Evolutionary conservation across 2,888 invertebrate species (phyloP), one percentile per base, ranked within the genome.

Genomic region (Raillietiella orientalis): DNA sequence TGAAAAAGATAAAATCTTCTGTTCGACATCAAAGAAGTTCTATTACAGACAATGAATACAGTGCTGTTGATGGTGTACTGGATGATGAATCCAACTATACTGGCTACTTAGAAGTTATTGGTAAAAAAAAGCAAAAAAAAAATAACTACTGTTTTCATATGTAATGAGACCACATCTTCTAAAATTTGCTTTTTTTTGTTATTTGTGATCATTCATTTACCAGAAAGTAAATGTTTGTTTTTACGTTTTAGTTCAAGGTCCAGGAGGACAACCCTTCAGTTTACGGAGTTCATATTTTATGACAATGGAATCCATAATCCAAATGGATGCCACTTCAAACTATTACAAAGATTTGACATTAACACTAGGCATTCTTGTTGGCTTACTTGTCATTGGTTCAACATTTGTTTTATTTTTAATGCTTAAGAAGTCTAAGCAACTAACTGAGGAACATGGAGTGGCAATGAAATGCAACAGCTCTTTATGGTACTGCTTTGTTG

Each of bases 1-100:
- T 24, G 24, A 14, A 24, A 29, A 13, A 19, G n/a, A n/a, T 19
- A n/a, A n/a, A n/a, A 8, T 6, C 19, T n/a, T 8, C n/a, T n/a
- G n/a, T 6, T 8, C 6, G 19, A 19, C 19, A 19, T n/a, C 8
- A 17, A 28, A 19, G 30, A 28, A 9, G 15, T 28, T 28, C 13
- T 21, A 12, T 11, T 22, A 12, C 11, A 3, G 55, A 53, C 30
- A n/a, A n/a, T n/a, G n/a, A n/a, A n/a, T n/a, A n/a, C n/a, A n/a
- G n/a, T n/a, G n/a, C n/a, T n/a, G n/a, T n/a, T n/a, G 75, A 77
- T 43, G 74, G 75, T 0, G 53, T 51, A 27, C 53, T 82, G 24
- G 69, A 74, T 38, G 53, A 62, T 9, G 57, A 55, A 26, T 63
- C 70, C 8, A 72, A 71, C 41, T 82, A 82, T 36, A 74, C 75